Conservation (phyloP, 2,797 vertebrate genomes). For the Smutsia temminckii region DNA sequence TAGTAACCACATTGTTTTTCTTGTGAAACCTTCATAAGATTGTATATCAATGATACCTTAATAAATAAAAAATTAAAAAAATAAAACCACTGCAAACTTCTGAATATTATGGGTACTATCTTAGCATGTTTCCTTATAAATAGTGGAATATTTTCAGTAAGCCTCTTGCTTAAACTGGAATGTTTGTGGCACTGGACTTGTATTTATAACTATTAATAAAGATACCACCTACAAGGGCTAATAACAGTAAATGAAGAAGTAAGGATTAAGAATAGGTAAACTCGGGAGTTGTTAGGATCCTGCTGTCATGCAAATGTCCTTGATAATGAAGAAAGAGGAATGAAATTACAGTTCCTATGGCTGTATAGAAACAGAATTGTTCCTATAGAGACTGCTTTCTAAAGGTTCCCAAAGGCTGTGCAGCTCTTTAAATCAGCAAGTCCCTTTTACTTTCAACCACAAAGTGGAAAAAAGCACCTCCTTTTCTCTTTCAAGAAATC, state of each 20-base stretch:
- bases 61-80: too few relatives aligned
- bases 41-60: too few relatives aligned
- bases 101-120: conserved; percentile 14
- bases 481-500: conserved; percentile 70
- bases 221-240: conserved; percentile 43
- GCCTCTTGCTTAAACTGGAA: not conserved
- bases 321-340: conserved; percentile 59
- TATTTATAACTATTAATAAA: conserved; percentile 49
- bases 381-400: conserved; percentile 60
- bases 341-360: conserved; percentile 59
- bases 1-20: too few relatives aligned
- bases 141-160: conserved; percentile 34
- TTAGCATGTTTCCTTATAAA: conserved; percentile 1
- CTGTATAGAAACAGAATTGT: conserved; percentile 54
- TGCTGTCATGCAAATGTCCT: conserved; percentile 63
- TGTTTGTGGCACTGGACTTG: conserved; percentile 28
- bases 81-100: conserved; percentile 19
- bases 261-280: conserved; percentile 41
- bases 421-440: conserved; percentile 69
- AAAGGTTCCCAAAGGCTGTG: conserved; percentile 61
- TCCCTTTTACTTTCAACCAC: conserved; percentile 75
- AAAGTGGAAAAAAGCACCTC: conserved; percentile 43
- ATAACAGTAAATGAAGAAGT: conserved; percentile 51
- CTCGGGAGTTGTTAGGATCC: conserved; percentile 5
- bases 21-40: too few relatives aligned